These are phyloP conservation scores for Lanius ludovicianus DNA, from an alignment of 2,113 vertebrate species.

Conservation along the genomic window DNA sequence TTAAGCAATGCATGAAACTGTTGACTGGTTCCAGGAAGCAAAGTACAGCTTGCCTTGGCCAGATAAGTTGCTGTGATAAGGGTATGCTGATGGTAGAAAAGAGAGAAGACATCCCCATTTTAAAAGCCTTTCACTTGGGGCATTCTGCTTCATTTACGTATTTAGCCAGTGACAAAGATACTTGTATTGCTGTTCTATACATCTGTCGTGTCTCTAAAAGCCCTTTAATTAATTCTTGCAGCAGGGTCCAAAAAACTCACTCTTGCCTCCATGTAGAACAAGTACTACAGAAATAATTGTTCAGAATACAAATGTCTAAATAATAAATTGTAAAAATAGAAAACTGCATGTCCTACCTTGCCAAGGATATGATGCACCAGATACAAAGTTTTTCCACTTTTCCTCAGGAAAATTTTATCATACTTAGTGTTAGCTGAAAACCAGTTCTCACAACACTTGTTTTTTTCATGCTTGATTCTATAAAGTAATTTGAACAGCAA, in stretches of 20 bases:
- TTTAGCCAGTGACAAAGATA: background rate
- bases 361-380: conserved; percentile 23
- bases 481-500: background rate
- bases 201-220: conserved; percentile 48
- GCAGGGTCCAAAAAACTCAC: conserved; percentile 10
- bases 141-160: background rate
- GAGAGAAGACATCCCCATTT: background rate
- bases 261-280: conserved; percentile 47
- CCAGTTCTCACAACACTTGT: background rate
- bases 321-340: conserved; percentile 9
- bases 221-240: conserved; percentile 60
- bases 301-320: conserved; percentile 44
- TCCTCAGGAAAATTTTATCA: conserved; percentile 31
- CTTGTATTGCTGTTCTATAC: conserved; percentile 44
- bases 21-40: conserved; percentile 7
- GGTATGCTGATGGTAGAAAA: background rate
- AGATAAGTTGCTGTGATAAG: background rate
- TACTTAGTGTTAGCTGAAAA: conserved; percentile 39
- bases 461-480: background rate
- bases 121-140: conserved; percentile 1
- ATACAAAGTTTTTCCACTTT: background rate
- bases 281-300: conserved; percentile 31
- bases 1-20: background rate
- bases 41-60: background rate
- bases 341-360: conserved; percentile 46